Percentiles rank a stretch among this genome's conserved stretches.
phyloP scores from a whole-genome alignment of 92 coral and sea anemone species.

The Hydrozoanthus gracilis region DNA sequence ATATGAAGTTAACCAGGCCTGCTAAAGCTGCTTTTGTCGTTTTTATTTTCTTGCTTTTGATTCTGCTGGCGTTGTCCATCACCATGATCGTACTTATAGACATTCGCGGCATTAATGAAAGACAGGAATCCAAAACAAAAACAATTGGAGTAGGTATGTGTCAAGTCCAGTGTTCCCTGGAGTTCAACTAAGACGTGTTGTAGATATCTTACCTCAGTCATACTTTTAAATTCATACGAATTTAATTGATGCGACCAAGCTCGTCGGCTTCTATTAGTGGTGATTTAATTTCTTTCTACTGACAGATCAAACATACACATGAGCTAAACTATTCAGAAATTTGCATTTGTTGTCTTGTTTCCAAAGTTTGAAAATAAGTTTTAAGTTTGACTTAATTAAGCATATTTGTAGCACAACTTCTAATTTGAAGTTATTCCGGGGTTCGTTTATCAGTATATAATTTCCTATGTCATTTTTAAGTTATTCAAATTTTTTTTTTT shows the following conservation, averaged over 20 bases:
- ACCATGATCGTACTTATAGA: not conserved
- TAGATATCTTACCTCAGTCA: not conserved
- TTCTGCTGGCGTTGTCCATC: not conserved
- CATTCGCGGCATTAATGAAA: not conserved
- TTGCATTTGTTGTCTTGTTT: conserved; percentile 6
- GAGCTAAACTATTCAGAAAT: not conserved
- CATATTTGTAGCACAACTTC: not conserved
- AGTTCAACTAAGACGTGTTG: not conserved
- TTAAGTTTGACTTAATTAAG: conserved; percentile 5
- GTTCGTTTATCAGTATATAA: conserved; percentile 6
- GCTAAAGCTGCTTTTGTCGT: not conserved
- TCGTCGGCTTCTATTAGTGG: conserved; percentile 2
- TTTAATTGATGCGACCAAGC: not conserved
- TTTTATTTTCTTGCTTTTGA: not conserved
- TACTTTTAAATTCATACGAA: not conserved
- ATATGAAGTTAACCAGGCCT: not conserved
- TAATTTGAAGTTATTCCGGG: not conserved
- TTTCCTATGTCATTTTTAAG: not conserved
- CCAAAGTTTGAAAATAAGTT: not conserved
- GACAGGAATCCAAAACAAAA: not conserved
- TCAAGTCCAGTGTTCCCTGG: not conserved
- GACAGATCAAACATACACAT: not conserved
- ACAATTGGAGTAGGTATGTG: not conserved
- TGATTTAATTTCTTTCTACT: conserved; percentile 1
- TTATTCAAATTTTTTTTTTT: not conserved